Conservation (phyloP, 1,140 invertebrate genomes). For the Eueides isabella region DNA sequence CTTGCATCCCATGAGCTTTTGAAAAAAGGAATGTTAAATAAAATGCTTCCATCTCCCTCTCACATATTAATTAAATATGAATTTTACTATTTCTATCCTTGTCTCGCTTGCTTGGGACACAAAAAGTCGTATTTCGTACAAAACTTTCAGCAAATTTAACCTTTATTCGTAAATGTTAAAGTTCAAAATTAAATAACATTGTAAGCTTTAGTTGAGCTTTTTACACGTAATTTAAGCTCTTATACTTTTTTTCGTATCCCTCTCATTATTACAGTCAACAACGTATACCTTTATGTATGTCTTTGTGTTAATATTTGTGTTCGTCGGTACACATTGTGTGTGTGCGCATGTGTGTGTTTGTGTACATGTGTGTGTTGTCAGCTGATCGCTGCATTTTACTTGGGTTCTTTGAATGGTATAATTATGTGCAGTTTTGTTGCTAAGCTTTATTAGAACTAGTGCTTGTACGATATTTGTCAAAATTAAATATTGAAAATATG, state of each 20-base stretch:
- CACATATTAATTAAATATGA: conserved; percentile 41
- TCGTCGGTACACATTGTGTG: background rate
- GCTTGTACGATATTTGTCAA: no score
- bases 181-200: conserved; percentile 17
- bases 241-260: conserved; percentile 71
- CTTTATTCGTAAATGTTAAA: conserved; percentile 6
- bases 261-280: conserved; percentile 67
- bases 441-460: background rate
- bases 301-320: background rate
- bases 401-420: conserved; percentile 13
- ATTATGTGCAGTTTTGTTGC: conserved; percentile 9
- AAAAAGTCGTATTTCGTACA: background rate
- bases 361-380: conserved; percentile 64
- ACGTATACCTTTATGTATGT: conserved; percentile 39
- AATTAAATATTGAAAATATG: background rate
- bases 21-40: conserved; percentile 68
- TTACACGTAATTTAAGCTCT: conserved; percentile 41
- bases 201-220: conserved; percentile 13
- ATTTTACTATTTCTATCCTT: conserved; percentile 42
- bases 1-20: conserved; percentile 75
- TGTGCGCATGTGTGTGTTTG: conserved; percentile 42
- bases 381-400: conserved; percentile 48
- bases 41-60: conserved; percentile 48
- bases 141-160: background rate
- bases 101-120: conserved; percentile 16